A percentile compares a stretch with the other conserved stretches of the same genome.
Conservation (phyloP, 2,797 vertebrate genomes). For the Danio choprae region DNA sequence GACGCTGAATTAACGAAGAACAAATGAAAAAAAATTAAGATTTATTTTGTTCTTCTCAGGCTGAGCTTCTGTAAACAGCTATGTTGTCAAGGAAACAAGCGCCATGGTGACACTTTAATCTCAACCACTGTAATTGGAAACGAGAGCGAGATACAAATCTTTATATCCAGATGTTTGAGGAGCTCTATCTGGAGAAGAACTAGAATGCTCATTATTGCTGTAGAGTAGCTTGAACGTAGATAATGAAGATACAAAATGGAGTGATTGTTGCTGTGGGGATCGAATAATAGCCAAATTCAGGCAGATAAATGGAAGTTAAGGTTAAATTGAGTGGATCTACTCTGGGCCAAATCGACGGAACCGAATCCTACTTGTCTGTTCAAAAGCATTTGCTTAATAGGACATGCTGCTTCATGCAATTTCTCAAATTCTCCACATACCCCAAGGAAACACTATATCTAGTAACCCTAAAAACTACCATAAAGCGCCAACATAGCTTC, state of each 20-base stretch:
- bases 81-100: constrained; percentile 82
- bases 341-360: constrained; percentile 26
- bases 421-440: constrained; percentile 11
- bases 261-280: constrained; percentile 32
- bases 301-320: constrained; percentile 36
- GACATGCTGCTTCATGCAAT: constrained; percentile 34
- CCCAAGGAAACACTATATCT: background rate
- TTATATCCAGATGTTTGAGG: constrained; percentile 69
- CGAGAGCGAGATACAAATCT: constrained; percentile 73
- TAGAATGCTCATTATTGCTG: constrained; percentile 70
- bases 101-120: constrained; percentile 76
- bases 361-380: constrained; percentile 5
- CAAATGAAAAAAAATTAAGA: constrained; percentile 62
- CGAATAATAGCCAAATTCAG: constrained; percentile 67
- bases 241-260: constrained; percentile 45
- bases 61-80: constrained; percentile 70
- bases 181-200: constrained; percentile 44
- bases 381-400: constrained; percentile 51
- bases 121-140: constrained; percentile 79
- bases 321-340: constrained; percentile 42
- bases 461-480: background rate
- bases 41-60: constrained; percentile 65
- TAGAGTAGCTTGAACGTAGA: constrained; percentile 67
- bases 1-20: constrained; percentile 10
- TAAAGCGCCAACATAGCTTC: background rate